Evolutionary conservation across 2,797 vertebrate species (phyloP), one percentile per base, ranked within the genome.

Genomic region (Protosalanx chinensis): DNA sequence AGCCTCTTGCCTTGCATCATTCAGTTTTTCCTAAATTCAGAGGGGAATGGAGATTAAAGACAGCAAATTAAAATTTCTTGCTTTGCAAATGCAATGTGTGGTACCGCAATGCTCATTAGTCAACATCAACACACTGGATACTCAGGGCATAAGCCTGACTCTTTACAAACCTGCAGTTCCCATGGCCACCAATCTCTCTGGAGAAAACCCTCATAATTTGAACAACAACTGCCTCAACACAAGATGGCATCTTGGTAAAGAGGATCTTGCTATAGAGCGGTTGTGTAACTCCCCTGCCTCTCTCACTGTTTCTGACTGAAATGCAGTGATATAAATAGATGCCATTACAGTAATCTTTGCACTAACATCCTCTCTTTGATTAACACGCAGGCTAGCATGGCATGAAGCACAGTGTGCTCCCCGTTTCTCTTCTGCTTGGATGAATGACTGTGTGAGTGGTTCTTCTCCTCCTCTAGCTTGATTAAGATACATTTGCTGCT

Each of bases 121-220:
- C 71, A 70, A 46, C 72, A 72, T 7, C 23, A 27, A 70, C 78
- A 83, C 66, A 35, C 71, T 79, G 67, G 53, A 72, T 64, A 61
- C 46, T 66, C 33, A 76, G 73, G 79, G 75, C 75, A 80, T 73
- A 81, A 81, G 53, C 74, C 80, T 77, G 80, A 84, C 82, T 86
- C 82, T 85, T 82, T 86, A 61, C 65, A 15, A 49, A 67, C 63
- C 72, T 64, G 66, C 72, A 72, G 62, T 68, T 69, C 71, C 73
- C 67, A 15, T 3, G 3, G 49, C 57, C 69, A 65, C 35, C 59
- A 56, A 23, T 41, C 27, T 61, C 7, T 70, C 49, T 20, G 51
- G 30, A 15, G 15, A 4, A 59, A 23, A 59, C 30, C 56, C 32
- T 32, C 10, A n/a, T 46, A 32, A 74, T 67, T 67, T 67, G 18